Base-by-base conservation (phyloP, 2,797 vertebrate species). In the Acestrorhynchus altus region DNA sequence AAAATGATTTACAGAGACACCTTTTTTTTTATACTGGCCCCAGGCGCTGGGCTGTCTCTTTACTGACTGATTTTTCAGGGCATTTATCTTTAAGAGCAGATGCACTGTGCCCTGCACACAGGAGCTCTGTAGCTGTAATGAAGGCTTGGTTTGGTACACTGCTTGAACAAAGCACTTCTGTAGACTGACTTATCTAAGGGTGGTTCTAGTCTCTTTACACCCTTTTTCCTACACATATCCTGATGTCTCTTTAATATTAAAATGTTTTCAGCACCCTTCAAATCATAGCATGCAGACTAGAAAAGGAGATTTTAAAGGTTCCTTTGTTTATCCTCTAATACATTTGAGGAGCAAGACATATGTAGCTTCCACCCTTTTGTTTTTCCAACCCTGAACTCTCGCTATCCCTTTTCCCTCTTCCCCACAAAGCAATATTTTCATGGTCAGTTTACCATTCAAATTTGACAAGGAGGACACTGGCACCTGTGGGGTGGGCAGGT, bases 1-100 rank as follows among this genome's bases (percentile, higher is more conserved):
- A 93, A 85, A 84, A 71, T 79, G 76, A 78, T 76, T 72, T 77
- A 79, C 46, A 72, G 84, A 84, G 83, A 84, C 65, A 77, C 22
- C 0, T 6, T 59, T 64, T 79, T 76, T 78, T 81, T 74, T 79
- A 77, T 79, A 79, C 64, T 68, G 76, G 71, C 54, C 51, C 68
- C 54, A 63, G 76, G 82, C 61, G 77, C 59, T 57, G 59, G 72
- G 81, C 63, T 74, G 44, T 78, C 56, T 76, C 49, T 72, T 76
- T 65, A 79, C 72, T 71, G 65, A 71, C 72, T 70, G 73, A 68
- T 84, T 72, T 81, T 83, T 84, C 68, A 83, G 83, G 83, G 83
- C 81, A 83, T 85, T 85, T 79, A 80, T 83, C 46, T 74, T 60
- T 70, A 76, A 71, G 65, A 78, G 35, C 42, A 60, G 68, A 40